These are phyloP conservation scores for Troides aeacus DNA, from an alignment of 2,888 invertebrate species.

Conservation along the genomic window DNA sequence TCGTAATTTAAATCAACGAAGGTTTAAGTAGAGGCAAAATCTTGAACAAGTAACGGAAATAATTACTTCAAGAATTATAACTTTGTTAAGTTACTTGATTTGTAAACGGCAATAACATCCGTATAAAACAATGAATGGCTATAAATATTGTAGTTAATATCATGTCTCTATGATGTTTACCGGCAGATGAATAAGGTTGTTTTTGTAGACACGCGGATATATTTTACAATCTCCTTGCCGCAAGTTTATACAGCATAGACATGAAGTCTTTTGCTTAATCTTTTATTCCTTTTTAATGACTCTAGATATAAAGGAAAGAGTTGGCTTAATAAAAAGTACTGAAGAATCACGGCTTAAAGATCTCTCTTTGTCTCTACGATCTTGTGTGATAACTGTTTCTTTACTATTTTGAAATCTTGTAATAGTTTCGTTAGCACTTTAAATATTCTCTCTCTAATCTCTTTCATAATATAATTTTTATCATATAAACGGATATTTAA, in stretches of 20 bases:
- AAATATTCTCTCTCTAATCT: no score
- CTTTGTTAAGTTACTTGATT: slow-evolving; percentile 7
- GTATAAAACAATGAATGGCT: slow-evolving; percentile 4
- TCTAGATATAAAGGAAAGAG: neutral
- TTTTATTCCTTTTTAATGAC: neutral
- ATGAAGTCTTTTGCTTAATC: neutral
- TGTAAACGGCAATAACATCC: neutral
- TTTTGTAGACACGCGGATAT: neutral
- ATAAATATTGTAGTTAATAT: slow-evolving; percentile 14
- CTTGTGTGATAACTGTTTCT: no score
- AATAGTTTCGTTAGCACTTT: no score
- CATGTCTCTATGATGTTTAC: neutral
- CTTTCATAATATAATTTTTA: no score
- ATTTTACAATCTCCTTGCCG: slow-evolving; percentile 1
- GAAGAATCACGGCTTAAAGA: no score
- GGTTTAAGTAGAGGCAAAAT: neutral
- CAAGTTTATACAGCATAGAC: neutral
- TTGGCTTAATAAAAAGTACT: no score
- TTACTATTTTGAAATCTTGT: no score
- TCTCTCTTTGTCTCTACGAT: no score
- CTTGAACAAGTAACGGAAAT: neutral
- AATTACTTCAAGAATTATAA: neutral
- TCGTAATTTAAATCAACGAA: neutral
- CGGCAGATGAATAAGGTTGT: slow-evolving; percentile 1
- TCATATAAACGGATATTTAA: no score